These are phyloP conservation scores for Rhagoletis zephyria DNA, from an alignment of 1,140 invertebrate genomes.

Conservation along the genomic window DNA sequence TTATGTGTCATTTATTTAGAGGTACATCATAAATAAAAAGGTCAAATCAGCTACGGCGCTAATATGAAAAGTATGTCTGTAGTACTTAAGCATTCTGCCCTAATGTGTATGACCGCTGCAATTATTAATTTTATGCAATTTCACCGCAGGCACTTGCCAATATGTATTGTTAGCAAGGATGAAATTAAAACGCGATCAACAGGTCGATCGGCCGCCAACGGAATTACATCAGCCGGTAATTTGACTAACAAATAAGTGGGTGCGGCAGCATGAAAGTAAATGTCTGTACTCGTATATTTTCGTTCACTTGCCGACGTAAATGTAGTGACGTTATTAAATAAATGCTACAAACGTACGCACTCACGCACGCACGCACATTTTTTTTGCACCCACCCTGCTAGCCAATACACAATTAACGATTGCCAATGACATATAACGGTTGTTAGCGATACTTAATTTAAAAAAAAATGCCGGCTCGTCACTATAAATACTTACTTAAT, in stretches of 20 bases:
- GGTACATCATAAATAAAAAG: no score
- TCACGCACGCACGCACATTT: no score
- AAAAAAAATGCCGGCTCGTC: slow-evolving; percentile 16
- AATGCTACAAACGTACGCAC: neutral
- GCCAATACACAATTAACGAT: neutral
- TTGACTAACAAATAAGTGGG: neutral
- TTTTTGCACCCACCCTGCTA: neutral
- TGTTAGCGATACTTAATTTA: slow-evolving; percentile 2
- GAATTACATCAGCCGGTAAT: slow-evolving; percentile 25
- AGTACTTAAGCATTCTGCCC: no score
- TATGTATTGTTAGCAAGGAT: neutral
- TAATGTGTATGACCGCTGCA: no score
- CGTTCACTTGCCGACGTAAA: neutral
- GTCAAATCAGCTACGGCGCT: no score
- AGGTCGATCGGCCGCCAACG: neutral
- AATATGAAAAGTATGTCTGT: no score
- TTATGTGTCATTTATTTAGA: no score
- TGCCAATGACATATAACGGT: slow-evolving; percentile 31
- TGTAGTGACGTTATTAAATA: neutral
- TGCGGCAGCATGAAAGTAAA: slow-evolving; percentile 1
- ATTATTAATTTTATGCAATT: no score
- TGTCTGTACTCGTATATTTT: neutral
- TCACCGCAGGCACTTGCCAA: no score
- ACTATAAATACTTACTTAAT: slow-evolving; percentile 18
- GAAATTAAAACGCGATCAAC: slow-evolving; percentile 38